phyloP scores from a whole-genome alignment of 1,140 invertebrate genomes.

The Megalonaias nervosa region DNA sequence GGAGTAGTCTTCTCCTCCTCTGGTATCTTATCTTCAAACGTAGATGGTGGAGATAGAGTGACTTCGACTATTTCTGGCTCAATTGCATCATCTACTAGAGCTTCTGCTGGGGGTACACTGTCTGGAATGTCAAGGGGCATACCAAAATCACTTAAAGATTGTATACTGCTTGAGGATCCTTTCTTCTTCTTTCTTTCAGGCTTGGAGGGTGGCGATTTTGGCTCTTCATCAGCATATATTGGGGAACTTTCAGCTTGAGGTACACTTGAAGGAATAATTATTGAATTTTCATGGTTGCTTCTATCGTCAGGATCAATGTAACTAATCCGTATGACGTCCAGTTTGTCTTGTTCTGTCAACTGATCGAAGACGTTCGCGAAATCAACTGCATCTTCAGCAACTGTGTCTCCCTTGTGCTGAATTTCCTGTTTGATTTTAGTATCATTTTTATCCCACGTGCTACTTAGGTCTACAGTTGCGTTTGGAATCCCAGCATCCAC shows the following conservation, averaged over 20 bases:
- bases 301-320: constrained; percentile 45
- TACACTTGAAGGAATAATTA: background rate
- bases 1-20: constrained; percentile 41
- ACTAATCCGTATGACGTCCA: constrained; percentile 50
- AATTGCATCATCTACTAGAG: background rate
- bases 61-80: background rate
- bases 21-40: constrained; percentile 2
- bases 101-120: constrained; percentile 31
- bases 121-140: constrained; percentile 14
- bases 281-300: constrained; percentile 13
- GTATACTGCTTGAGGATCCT: constrained; percentile 36
- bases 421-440: background rate
- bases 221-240: constrained; percentile 15
- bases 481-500: constrained; percentile 8
- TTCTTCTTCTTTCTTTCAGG: constrained; percentile 57
- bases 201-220: constrained; percentile 45
- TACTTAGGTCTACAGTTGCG: constrained; percentile 10
- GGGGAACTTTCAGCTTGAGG: background rate
- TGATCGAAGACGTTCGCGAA: constrained; percentile 43
- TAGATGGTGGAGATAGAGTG: constrained; percentile 5
- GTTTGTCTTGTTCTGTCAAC: constrained; percentile 49
- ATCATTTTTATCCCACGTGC: background rate
- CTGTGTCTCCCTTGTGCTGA: background rate
- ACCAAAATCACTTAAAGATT: constrained; percentile 20
- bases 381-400: background rate